phyloP scores from a whole-genome alignment of 1,140 invertebrate species.

The Panagrolaimus sp. region DNA sequence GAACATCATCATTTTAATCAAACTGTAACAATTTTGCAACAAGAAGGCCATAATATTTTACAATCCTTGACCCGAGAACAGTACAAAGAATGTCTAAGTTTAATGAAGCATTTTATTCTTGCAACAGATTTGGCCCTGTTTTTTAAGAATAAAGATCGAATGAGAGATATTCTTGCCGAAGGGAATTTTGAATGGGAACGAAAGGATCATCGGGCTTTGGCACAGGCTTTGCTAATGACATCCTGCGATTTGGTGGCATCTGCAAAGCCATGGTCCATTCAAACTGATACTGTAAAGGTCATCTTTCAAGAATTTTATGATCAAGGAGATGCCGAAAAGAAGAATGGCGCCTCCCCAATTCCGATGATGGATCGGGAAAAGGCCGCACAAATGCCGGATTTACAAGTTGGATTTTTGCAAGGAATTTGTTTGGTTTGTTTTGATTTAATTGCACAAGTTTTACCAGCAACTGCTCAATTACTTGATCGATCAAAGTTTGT shows the following conservation, averaged over 20 bases:
- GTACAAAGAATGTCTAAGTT: constrained; percentile 72
- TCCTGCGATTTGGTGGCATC: constrained; percentile 76
- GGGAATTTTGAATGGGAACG: constrained; percentile 46
- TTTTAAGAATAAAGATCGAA: constrained; percentile 71
- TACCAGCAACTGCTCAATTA: constrained; percentile 67
- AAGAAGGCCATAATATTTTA: constrained; percentile 78
- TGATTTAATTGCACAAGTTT: constrained; percentile 67
- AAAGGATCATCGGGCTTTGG: constrained; percentile 60
- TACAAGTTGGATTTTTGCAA: constrained; percentile 69
- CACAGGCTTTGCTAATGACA: constrained; percentile 74
- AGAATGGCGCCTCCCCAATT: constrained; percentile 69
- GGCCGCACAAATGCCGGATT: constrained; percentile 69
- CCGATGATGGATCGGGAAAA: constrained; percentile 77
- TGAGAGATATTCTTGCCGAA: constrained; percentile 42
- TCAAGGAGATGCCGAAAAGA: constrained; percentile 72
- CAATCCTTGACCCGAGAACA: constrained; percentile 64
- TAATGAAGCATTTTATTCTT: constrained; percentile 75
- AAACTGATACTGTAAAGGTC: constrained; percentile 72
- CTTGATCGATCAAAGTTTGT: neutral
- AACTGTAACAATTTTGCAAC: constrained; percentile 75
- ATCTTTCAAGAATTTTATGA: constrained; percentile 82
- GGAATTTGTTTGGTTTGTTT: constrained; percentile 79
- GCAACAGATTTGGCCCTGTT: constrained; percentile 77
- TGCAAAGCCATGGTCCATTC: constrained; percentile 77
- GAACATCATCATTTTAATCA: constrained; percentile 83